Evolutionary conservation across 2,888 invertebrate species (phyloP).

Genomic region (Eristalinus aeneus): DNA sequence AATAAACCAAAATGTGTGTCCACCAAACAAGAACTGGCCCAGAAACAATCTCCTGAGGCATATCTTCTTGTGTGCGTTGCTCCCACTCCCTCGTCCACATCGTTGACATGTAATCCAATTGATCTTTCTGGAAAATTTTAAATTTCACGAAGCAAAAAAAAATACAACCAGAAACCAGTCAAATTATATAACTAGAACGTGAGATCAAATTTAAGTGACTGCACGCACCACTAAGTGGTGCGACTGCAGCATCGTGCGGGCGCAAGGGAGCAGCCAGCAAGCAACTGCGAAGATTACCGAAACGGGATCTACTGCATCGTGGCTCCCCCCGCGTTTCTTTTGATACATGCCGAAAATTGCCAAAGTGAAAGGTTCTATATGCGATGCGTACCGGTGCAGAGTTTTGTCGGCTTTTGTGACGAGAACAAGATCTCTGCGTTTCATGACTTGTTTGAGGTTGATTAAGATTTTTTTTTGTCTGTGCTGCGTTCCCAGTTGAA

Average conservation of each 20-base stretch:
- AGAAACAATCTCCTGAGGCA: slow-evolving; percentile 42
- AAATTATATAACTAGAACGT: slow-evolving; percentile 68
- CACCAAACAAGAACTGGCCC: slow-evolving; percentile 24
- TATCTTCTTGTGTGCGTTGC: slow-evolving; percentile 3
- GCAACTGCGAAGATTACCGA: neutral
- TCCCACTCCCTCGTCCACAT: slow-evolving; percentile 25
- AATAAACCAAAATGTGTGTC: neutral
- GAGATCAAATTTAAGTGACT: slow-evolving; percentile 66
- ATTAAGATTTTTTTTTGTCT: slow-evolving; percentile 13
- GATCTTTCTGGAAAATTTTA: slow-evolving; percentile 34
- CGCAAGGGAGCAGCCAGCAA: neutral
- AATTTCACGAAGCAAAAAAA: neutral
- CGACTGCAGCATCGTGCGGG: neutral
- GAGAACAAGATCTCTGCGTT: slow-evolving; percentile 39
- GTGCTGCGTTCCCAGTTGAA: neutral
- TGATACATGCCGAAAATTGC: slow-evolving; percentile 52
- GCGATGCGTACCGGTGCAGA: slow-evolving; percentile 13
- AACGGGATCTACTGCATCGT: slow-evolving; percentile 41
- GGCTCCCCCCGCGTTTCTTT: slow-evolving; percentile 41
- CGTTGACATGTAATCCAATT: slow-evolving; percentile 65
- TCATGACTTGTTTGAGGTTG: slow-evolving; percentile 51
- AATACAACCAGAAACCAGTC: slow-evolving; percentile 40
- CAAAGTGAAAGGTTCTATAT: slow-evolving; percentile 64
- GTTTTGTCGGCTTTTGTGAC: neutral
- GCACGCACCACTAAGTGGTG: slow-evolving; percentile 56